Conservation (phyloP, 2,113 vertebrate species). For the Phocoena sinus region DNA sequence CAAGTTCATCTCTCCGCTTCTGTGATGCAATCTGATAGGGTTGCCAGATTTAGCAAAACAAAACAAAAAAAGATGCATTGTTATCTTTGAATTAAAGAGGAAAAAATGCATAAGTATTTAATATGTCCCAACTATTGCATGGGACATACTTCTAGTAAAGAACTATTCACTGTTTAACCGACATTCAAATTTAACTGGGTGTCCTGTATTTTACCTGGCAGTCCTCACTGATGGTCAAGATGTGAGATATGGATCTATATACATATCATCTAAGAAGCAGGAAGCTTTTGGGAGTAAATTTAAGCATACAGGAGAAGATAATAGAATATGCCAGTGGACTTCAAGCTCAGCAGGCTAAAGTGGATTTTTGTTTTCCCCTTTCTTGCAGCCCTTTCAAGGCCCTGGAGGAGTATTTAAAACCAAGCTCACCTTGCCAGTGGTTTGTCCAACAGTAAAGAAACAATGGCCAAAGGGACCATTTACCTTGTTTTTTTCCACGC, state of each 20-base stretch:
- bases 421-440: background rate
- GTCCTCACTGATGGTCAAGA: background rate
- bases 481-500: slow-evolving; percentile 38
- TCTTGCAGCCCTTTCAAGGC: background rate
- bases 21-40: background rate
- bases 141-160: background rate
- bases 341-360: background rate
- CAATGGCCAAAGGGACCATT: slow-evolving; percentile 41
- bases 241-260: background rate
- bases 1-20: background rate
- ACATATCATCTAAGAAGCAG: background rate
- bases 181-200: background rate
- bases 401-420: background rate
- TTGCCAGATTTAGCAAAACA: background rate
- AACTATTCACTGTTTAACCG: background rate
- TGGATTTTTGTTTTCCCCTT: background rate
- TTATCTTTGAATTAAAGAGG: background rate
- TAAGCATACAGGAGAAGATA: background rate
- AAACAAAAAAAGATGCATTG: background rate
- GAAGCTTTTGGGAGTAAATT: no score
- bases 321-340: background rate
- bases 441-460: slow-evolving; percentile 17
- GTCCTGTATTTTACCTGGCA: background rate
- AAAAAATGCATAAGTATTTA: background rate
- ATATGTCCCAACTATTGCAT: background rate